Evolutionary conservation across 1,140 invertebrate genomes (phyloP).

Genomic region (Asobara japonica): DNA sequence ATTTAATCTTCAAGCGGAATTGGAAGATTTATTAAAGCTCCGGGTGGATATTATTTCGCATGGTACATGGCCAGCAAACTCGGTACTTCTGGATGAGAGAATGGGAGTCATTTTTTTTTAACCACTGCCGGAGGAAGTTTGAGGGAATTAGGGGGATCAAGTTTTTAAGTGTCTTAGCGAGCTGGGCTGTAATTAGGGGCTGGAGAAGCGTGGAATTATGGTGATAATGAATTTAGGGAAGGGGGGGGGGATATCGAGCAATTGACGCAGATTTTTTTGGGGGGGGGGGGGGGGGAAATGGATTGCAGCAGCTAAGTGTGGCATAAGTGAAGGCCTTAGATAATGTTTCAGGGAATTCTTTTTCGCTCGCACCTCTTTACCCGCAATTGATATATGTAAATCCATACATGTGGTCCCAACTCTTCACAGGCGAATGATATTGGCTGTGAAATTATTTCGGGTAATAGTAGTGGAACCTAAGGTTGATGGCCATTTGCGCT

Average conservation of each 20-base stretch:
- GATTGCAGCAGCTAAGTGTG: too few relatives aligned
- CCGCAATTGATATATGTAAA: too few relatives aligned
- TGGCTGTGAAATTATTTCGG: too few relatives aligned
- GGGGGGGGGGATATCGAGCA: neutral
- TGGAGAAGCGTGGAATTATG: neutral
- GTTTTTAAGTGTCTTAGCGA: neutral
- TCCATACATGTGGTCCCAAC: too few relatives aligned
- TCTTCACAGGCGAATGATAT: too few relatives aligned
- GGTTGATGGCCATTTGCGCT: too few relatives aligned
- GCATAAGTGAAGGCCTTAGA: neutral
- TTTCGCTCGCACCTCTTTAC: too few relatives aligned
- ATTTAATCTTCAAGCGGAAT: constrained; percentile 1
- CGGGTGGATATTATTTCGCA: neutral
- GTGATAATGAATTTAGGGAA: neutral
- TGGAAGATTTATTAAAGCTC: neutral
- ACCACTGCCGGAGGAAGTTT: neutral
- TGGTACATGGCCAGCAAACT: neutral
- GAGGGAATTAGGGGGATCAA: neutral
- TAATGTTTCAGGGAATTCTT: too few relatives aligned
- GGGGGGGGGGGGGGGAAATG: neutral
- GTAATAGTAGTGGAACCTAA: too few relatives aligned
- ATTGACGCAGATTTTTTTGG: neutral
- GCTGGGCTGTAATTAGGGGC: neutral
- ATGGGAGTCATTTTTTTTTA: neutral
- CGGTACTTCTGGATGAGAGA: neutral